Percentiles rank a stretch among this genome's conserved stretches.
These are phyloP conservation scores for Vimba vimba DNA, from an alignment of 2,113 vertebrate species.

Conservation along the genomic window DNA sequence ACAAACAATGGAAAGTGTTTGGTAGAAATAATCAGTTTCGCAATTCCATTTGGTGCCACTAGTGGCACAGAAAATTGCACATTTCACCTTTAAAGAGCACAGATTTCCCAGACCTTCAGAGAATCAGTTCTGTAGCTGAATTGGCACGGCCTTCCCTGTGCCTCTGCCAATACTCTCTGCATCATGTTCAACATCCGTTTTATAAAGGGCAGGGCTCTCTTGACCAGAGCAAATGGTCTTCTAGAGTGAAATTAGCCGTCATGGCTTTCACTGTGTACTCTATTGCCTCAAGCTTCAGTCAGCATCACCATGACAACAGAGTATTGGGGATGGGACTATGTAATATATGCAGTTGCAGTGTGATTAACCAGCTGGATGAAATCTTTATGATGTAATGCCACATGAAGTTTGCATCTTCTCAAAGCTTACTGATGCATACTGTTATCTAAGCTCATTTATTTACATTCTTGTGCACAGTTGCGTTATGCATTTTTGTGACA, in stretches of 20 bases:
- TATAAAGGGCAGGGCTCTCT: slow-evolving; percentile 1
- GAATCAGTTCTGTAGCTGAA: neutral
- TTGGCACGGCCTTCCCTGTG: neutral
- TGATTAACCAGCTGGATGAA: slow-evolving; percentile 17
- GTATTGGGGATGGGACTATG: neutral
- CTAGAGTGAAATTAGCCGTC: neutral
- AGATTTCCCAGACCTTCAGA: neutral
- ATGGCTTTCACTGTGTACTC: neutral
- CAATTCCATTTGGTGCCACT: neutral
- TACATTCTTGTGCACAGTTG: neutral
- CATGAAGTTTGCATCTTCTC: slow-evolving; percentile 1
- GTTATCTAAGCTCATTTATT: neutral
- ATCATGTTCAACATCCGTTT: neutral
- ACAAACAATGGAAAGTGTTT: slow-evolving; percentile 1
- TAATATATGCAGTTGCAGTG: neutral
- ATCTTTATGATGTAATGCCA: slow-evolving; percentile 11
- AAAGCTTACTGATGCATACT: neutral
- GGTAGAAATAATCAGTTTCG: neutral
- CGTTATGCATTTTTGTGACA: neutral
- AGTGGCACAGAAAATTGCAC: neutral
- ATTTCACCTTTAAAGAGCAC: neutral
- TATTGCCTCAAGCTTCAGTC: slow-evolving; percentile 5
- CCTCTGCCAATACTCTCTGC: neutral
- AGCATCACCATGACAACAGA: slow-evolving; percentile 35
- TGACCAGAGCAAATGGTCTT: slow-evolving; percentile 14